phyloP scores from a whole-genome alignment of 2,888 invertebrate genomes.

The Frankliniella intonsa region DNA sequence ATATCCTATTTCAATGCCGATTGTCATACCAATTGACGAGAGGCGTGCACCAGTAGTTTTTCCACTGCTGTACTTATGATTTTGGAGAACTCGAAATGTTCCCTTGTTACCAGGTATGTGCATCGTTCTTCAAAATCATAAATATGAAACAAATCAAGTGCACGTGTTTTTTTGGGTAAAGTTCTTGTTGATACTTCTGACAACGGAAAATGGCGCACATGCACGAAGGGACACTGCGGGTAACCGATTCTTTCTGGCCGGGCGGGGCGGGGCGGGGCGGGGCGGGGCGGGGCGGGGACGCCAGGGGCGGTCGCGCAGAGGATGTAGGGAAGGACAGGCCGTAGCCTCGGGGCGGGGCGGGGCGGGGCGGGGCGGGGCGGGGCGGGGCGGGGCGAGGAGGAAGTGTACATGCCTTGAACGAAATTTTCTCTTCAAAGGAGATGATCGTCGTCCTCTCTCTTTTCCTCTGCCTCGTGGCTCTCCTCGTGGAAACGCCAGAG shows the following conservation, averaged over 20 bases:
- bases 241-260: background rate
- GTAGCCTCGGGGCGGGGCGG: conserved; percentile 12
- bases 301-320: background rate
- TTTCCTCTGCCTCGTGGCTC: background rate
- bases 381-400: conserved; percentile 10
- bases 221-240: background rate
- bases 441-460: conserved; percentile 6
- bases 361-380: conserved; percentile 28
- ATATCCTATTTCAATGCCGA: no score
- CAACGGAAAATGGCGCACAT: conserved; percentile 32
- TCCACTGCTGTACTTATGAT: no score
- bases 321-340: background rate
- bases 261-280: background rate
- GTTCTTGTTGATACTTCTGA: conserved; percentile 27
- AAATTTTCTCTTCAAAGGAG: conserved; percentile 30
- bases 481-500: no score
- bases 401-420: conserved; percentile 28
- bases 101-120: no score
- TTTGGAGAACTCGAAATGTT: no score
- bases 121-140: no score
- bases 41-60: no score
- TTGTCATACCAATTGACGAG: no score
- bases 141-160: background rate
- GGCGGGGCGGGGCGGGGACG: conserved; percentile 29
- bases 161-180: no score